Evolutionary conservation across 2,113 vertebrate genomes (phyloP), one percentile per base, ranked within the genome.

Genomic region (Elephantulus edwardii): DNA sequence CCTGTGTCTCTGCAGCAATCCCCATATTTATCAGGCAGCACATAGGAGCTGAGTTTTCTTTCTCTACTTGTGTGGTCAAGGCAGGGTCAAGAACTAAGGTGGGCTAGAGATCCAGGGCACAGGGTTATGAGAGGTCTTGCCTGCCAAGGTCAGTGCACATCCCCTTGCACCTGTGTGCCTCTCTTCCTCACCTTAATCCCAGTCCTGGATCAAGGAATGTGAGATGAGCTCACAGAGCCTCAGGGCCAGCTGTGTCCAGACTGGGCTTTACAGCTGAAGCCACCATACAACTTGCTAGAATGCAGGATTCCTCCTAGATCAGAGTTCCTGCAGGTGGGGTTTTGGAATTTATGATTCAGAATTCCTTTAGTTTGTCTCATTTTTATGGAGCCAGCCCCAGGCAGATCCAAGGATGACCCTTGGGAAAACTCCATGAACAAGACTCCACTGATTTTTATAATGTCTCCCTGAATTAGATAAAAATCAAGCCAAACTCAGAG

Each of bases 401-500:
- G 87, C 40, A 75, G n/a, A 19, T 38, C 6, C 46, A 52, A 42
- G 35, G 35, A 33, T 48, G 74, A 71, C 20, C 50, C 64, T 44
- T 72, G 38, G 54, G 42, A 14, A 16, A 46, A 20, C 54, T 28
- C 62, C 68, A 44, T 2, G 20, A 33, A 33, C 1, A 40, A 30
- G 46, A 56, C 22, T 35, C 66, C 76, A 2, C 56, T 77, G 68
- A 71, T 86, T 89, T 91, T 42, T 30, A 78, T n/a, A 74, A 38
- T 33, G 10, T 75, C 50, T 40, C 3, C 2, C 0, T 8, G 40
- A 68, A 35, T 8, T 4, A 58, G 42, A 38, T 68, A 35, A 68
- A 68, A 38, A 68, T 35, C 35, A 68, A 68, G 8, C 22, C n/a
- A 68, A 35, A 68, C 35, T 8, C 3, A 9, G 24, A 26, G 56